phyloP scores from a whole-genome alignment of 1,140 invertebrate genomes.

The Hyles vespertilio region DNA sequence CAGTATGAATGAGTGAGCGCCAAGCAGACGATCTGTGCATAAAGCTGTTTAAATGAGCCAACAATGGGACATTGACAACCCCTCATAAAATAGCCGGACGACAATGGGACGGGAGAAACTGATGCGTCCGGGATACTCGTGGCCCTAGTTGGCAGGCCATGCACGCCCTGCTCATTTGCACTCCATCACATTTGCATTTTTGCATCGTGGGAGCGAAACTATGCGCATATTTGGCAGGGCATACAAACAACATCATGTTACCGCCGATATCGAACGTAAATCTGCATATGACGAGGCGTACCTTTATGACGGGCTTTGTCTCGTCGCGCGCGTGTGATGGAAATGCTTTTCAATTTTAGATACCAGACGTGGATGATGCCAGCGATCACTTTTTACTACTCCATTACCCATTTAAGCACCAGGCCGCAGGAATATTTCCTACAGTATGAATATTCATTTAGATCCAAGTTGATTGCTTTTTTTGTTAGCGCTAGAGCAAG shows the following conservation, averaged over 20 bases:
- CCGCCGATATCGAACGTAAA: no score
- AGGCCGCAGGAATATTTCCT: no score
- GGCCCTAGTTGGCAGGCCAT: conserved; percentile 21
- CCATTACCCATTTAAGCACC: no score
- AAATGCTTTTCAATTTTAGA: no score
- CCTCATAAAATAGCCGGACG: conserved; percentile 28
- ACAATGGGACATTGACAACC: conserved; percentile 28
- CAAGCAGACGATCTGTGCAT: conserved; percentile 12
- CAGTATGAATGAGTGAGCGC: conserved; percentile 15
- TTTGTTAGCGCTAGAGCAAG: no score
- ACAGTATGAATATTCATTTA: no score
- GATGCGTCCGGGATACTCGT: conserved; percentile 30
- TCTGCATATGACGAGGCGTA: no score
- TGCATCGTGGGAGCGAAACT: conserved; percentile 29
- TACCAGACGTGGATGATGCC: no score
- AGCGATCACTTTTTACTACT: no score
- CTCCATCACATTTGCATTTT: conserved; percentile 37
- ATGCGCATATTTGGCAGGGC: conserved; percentile 23
- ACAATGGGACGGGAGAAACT: conserved; percentile 27
- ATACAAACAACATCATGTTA: conserved; percentile 11
- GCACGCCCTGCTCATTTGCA: conserved; percentile 33
- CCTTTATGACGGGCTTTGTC: no score
- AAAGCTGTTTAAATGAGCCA: conserved; percentile 18
- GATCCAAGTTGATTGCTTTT: no score
- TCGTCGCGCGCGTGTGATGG: no score